phyloP scores from a whole-genome alignment of 2,888 invertebrate genomes.

The Romanomermis culicivorax region DNA sequence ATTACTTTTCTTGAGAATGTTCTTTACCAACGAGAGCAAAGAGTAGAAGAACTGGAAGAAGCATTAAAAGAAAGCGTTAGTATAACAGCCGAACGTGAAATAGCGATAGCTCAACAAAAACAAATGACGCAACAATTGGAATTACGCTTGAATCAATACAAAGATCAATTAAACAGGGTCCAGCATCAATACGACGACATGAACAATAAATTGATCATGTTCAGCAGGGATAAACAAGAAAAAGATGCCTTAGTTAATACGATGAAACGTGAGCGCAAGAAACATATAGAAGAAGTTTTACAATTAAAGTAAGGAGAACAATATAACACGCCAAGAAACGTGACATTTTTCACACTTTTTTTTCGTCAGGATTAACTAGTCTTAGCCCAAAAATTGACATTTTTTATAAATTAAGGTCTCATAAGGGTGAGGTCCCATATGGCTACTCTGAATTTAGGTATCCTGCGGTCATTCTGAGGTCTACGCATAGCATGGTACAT shows the following conservation, averaged over 20 bases:
- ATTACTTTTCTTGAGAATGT: background rate
- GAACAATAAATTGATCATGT: conserved; percentile 45
- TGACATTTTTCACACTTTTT: too few relatives aligned
- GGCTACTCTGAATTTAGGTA: too few relatives aligned
- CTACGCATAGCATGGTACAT: too few relatives aligned
- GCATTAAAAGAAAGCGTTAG: conserved; percentile 55
- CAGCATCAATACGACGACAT: conserved; percentile 47
- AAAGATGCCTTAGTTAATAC: conserved; percentile 42
- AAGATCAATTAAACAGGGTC: conserved; percentile 45
- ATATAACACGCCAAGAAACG: too few relatives aligned
- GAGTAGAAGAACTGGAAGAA: conserved; percentile 52
- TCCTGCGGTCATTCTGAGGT: too few relatives aligned
- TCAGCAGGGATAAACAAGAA: conserved; percentile 42
- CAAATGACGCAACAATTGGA: conserved; percentile 16
- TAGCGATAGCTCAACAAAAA: conserved; percentile 34
- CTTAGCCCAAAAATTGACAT: background rate
- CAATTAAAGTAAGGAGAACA: conserved; percentile 55
- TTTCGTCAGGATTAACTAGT: too few relatives aligned
- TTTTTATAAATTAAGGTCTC: background rate
- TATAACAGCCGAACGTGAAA: conserved; percentile 37
- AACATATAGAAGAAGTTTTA: conserved; percentile 50
- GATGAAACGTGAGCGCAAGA: conserved; percentile 42
- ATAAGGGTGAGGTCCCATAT: too few relatives aligned
- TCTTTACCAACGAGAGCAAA: background rate
- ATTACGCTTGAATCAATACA: conserved; percentile 39